Conservation (phyloP, 2,113 vertebrate genomes). For the Pygathrix nemaeus region DNA sequence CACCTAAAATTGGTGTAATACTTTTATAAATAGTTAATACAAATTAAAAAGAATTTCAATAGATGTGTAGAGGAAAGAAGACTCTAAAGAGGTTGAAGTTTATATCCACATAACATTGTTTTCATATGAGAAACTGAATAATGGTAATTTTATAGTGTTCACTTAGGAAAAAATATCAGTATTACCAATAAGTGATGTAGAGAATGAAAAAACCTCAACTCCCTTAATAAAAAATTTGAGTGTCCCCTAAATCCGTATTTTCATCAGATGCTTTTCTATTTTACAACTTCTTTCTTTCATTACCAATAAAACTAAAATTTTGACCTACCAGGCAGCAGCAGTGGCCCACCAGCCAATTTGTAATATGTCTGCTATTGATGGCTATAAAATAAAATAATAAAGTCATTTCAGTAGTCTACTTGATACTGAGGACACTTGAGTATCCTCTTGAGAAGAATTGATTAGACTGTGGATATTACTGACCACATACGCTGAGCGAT, state of each 20-base stretch:
- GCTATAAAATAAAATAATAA: slow-evolving; percentile 83
- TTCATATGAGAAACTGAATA: neutral
- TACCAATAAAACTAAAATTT: neutral
- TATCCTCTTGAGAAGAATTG: neutral
- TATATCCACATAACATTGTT: neutral
- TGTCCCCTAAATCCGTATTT: neutral
- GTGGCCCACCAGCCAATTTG: slow-evolving; percentile 98
- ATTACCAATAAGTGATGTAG: neutral
- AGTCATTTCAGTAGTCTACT: neutral
- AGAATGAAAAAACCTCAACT: neutral
- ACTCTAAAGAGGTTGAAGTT: neutral
- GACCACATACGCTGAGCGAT: slow-evolving; percentile 93
- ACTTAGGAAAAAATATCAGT: neutral
- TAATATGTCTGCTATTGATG: slow-evolving; percentile 94
- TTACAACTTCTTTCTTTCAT: neutral
- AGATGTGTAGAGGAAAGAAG: neutral
- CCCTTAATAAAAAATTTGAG: neutral
- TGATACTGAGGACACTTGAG: no score
- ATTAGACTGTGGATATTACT: slow-evolving; percentile 65
- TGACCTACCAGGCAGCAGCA: slow-evolving; percentile 94
- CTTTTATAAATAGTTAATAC: neutral
- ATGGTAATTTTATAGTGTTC: neutral
- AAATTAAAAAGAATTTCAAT: neutral
- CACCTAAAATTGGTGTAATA: neutral
- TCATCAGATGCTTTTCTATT: neutral